A percentile compares a stretch with the other conserved stretches of the same genome.
phyloP scores from a whole-genome alignment of 2,797 vertebrate species.

The Helostoma temminkii region DNA sequence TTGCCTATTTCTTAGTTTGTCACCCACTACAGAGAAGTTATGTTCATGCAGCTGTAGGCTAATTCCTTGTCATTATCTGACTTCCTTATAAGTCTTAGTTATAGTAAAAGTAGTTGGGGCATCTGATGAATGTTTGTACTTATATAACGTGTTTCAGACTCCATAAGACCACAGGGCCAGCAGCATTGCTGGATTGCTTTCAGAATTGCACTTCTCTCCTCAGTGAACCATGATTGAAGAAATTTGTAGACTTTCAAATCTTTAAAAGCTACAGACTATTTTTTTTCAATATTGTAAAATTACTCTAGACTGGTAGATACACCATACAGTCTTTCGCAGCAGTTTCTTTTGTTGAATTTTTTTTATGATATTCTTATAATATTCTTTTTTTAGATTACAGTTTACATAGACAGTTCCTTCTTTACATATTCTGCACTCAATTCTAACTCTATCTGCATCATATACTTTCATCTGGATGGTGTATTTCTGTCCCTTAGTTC shows the following conservation, averaged over 20 bases:
- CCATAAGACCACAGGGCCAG: slow-evolving; percentile 50
- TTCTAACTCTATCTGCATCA: slow-evolving; percentile 48
- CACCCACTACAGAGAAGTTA: slow-evolving; percentile 38
- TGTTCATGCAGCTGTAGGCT: slow-evolving; percentile 49
- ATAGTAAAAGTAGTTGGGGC: no score
- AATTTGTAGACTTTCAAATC: slow-evolving; percentile 36
- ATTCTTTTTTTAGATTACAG: slow-evolving; percentile 24
- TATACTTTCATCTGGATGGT: slow-evolving; percentile 31
- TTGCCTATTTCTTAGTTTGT: slow-evolving; percentile 37
- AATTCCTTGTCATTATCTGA: slow-evolving; percentile 61
- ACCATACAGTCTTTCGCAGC: background rate
- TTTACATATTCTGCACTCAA: slow-evolving; percentile 45
- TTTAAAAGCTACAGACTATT: slow-evolving; percentile 27
- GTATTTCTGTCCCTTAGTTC: slow-evolving; percentile 59
- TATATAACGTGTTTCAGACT: slow-evolving; percentile 48
- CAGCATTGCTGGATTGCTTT: slow-evolving; percentile 42
- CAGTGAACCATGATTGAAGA: slow-evolving; percentile 20
- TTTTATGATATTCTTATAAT: slow-evolving; percentile 1
- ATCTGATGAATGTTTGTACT: slow-evolving; percentile 69
- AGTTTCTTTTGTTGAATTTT: slow-evolving; percentile 13
- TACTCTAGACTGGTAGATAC: slow-evolving; percentile 9
- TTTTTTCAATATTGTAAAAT: background rate
- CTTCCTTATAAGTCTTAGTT: slow-evolving; percentile 44
- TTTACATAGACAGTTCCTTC: slow-evolving; percentile 45
- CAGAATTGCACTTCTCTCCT: slow-evolving; percentile 29